Percentiles rank a stretch among this genome's conserved stretches.
Conservation (phyloP, 2,888 invertebrate genomes). For the Chironomus riparius region DNA sequence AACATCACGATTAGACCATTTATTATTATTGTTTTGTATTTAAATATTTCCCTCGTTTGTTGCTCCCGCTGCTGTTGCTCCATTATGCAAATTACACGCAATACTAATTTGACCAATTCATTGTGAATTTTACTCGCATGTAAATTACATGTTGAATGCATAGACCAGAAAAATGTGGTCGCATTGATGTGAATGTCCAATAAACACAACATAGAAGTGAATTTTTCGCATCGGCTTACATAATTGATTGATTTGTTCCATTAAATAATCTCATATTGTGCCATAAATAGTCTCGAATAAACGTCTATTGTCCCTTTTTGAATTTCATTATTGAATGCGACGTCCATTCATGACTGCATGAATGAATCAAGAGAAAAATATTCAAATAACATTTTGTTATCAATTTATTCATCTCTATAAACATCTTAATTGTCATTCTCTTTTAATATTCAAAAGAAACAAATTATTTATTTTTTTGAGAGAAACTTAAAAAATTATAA, state of each 20-base stretch:
- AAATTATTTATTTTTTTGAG: too few relatives aligned
- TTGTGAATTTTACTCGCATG: too few relatives aligned
- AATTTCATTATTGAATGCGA: too few relatives aligned
- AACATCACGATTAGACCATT: background rate
- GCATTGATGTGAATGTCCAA: background rate
- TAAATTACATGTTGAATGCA: too few relatives aligned
- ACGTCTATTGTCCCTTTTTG: background rate
- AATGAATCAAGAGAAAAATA: background rate
- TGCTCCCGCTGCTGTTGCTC: background rate
- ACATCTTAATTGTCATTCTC: too few relatives aligned
- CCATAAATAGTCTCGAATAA: too few relatives aligned
- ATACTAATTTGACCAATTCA: background rate
- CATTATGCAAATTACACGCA: background rate
- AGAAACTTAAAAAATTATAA: too few relatives aligned
- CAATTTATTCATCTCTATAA: too few relatives aligned
- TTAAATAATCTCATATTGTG: background rate
- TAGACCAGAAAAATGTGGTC: background rate
- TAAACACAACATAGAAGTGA: background rate
- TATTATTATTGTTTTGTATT: too few relatives aligned
- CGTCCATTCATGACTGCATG: background rate
- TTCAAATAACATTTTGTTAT: background rate
- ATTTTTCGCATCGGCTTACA: conserved; percentile 5
- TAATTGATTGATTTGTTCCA: conserved; percentile 7
- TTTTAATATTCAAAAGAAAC: too few relatives aligned
- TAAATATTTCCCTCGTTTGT: background rate